Evolutionary conservation across 2,888 invertebrate genomes (phyloP).

Genomic region (Octodonta nipae): DNA sequence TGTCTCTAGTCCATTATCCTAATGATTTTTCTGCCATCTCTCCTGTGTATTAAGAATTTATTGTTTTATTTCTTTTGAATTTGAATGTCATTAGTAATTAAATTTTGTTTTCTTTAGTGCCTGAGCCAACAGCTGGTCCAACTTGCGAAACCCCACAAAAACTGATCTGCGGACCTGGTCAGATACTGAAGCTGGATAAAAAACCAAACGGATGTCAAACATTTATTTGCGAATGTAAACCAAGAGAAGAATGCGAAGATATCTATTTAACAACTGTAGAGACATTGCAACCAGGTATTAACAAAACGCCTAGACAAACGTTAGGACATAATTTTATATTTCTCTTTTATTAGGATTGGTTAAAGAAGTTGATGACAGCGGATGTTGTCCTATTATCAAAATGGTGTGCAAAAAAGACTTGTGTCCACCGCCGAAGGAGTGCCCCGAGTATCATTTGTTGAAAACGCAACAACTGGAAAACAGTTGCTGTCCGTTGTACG

Average conservation of each 20-base stretch:
- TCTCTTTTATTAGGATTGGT: constrained; percentile 26
- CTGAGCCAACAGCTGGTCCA: constrained; percentile 26
- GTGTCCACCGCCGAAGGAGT: constrained; percentile 49
- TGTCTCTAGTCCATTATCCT: too few relatives aligned
- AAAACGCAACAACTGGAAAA: constrained; percentile 22
- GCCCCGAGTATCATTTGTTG: constrained; percentile 45
- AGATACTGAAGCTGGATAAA: constrained; percentile 53
- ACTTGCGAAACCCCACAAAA: constrained; percentile 52
- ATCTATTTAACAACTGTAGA: constrained; percentile 33
- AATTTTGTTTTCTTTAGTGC: constrained; percentile 20
- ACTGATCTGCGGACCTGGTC: constrained; percentile 57
- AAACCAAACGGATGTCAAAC: constrained; percentile 55
- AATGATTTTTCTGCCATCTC: too few relatives aligned
- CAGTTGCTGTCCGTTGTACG: constrained; percentile 52
- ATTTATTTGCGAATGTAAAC: constrained; percentile 67
- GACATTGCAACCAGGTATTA: constrained; percentile 42
- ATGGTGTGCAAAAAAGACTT: constrained; percentile 46
- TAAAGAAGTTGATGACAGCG: constrained; percentile 39
- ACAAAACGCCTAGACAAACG: background rate
- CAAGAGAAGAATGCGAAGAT: constrained; percentile 52
- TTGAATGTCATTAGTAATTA: too few relatives aligned
- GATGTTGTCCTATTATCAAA: constrained; percentile 57
- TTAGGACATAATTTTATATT: too few relatives aligned
- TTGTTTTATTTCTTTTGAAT: too few relatives aligned
- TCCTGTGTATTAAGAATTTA: too few relatives aligned